Evolutionary conservation across 2,797 vertebrate species (phyloP), one percentile per base, ranked within the genome.

Genomic region (Pseudochaenichthys georgianus): DNA sequence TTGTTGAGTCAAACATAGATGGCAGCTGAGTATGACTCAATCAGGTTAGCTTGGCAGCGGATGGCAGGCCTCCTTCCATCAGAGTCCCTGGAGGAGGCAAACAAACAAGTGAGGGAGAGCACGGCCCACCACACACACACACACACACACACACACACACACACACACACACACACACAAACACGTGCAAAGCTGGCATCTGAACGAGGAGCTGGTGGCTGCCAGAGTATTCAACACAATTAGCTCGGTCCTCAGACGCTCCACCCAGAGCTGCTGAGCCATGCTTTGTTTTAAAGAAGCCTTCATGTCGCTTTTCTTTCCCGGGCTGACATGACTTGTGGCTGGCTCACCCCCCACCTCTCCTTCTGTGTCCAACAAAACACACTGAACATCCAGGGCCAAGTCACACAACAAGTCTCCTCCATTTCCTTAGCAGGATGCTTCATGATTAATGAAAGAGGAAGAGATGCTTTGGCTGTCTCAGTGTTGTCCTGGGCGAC

Each of bases 11-110:
- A 72, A 84, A 87, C 88, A 90, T 84, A 91, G 92, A 92, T 90
- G 85, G 83, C 91, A 91, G 70, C 77, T 13, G 64, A 83, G 83
- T 92, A 91, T 78, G 89, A 86, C 88, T 94, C 91, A 93, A 93
- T 93, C 91, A 86, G 85, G 91, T 92, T 89, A 88, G 87, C 81
- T 87, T 94, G 92, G 91, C 92, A 94, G 89, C 72, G 68, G 83
- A 89, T 70, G 58, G 82, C 87, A 83, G 88, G 82, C 87, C 70
- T 55, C 88, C 83, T 92, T 92, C 85, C 86, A 68, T 80, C 52
- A 53, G 61, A 64, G 82, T 83, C 89, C 79, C 86, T n/a, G 71
- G 87, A 87, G 89, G 68, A 59, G 80, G 79, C 74, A 78, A 84
- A 88, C 81, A 81, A 81, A 78, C 17, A 53, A 88, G 79, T 81